These are phyloP conservation scores for Caenorhabditis remanei DNA, from an alignment of 1,140 invertebrate species.

Conservation along the genomic window DNA sequence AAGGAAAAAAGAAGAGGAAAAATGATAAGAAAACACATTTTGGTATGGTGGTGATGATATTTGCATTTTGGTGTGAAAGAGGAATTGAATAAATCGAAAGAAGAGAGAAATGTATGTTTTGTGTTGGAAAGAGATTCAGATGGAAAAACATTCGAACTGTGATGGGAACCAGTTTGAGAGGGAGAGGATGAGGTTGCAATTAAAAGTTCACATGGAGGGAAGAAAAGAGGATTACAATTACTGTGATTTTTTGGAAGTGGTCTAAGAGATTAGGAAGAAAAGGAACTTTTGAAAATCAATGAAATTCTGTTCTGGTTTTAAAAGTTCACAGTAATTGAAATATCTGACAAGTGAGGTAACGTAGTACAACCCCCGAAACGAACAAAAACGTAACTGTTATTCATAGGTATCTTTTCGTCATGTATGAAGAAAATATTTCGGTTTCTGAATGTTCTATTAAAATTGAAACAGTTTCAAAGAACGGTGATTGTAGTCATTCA, in stretches of 20 bases:
- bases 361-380: no score
- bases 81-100: background rate
- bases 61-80: conserved; percentile 1
- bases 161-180: background rate
- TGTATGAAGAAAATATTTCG: no score
- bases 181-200: background rate
- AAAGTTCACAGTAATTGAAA: no score
- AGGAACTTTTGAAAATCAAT: no score
- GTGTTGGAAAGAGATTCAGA: background rate
- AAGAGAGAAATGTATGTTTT: background rate
- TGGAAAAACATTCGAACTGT: background rate
- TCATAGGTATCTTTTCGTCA: no score
- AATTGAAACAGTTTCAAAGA: no score
- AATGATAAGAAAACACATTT: conserved; percentile 44
- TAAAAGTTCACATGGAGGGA: background rate
- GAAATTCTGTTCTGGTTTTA: no score
- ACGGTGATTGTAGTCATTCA: no score
- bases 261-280: no score
- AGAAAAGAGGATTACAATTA: background rate
- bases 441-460: no score
- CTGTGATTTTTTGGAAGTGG: background rate
- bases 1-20: background rate
- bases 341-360: no score
- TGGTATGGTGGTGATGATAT: background rate
- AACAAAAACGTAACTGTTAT: no score